Evolutionary conservation across 2,888 invertebrate species (phyloP).

Genomic region (Gortyna flavago): DNA sequence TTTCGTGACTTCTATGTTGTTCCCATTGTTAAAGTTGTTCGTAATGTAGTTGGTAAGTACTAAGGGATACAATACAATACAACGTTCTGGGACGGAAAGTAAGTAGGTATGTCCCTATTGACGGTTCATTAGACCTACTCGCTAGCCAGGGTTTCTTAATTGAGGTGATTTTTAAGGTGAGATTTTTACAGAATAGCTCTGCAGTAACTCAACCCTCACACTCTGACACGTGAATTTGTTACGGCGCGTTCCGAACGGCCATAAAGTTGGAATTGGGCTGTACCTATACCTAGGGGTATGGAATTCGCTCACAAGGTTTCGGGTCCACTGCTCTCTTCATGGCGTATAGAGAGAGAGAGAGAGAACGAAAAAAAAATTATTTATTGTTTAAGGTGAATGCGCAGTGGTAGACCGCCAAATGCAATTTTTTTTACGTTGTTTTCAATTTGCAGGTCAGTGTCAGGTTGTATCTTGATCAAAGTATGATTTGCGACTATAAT

Average conservation of each 20-base stretch:
- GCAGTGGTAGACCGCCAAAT: no score
- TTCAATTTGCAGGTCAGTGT: no score
- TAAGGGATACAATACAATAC: background rate
- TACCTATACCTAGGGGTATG: background rate
- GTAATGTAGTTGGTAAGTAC: background rate
- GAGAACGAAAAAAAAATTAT: background rate
- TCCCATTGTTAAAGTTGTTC: background rate
- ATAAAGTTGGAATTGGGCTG: background rate
- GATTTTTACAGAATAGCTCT: no score
- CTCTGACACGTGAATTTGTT: background rate
- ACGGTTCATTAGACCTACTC: slow-evolving; percentile 4
- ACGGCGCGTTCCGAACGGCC: background rate
- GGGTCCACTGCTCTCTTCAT: background rate
- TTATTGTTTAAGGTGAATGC: no score
- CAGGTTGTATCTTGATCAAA: no score
- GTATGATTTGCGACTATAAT: no score
- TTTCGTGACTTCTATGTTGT: background rate
- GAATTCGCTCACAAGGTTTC: background rate
- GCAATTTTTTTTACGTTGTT: no score
- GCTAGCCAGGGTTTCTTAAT: slow-evolving; percentile 17
- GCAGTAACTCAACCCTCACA: background rate
- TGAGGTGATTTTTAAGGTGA: no score
- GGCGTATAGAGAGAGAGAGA: no score
- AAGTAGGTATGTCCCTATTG: background rate
- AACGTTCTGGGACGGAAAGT: no score